Base-by-base conservation (phyloP, 2,888 invertebrate genomes). In the Tenthredo mesomela region DNA sequence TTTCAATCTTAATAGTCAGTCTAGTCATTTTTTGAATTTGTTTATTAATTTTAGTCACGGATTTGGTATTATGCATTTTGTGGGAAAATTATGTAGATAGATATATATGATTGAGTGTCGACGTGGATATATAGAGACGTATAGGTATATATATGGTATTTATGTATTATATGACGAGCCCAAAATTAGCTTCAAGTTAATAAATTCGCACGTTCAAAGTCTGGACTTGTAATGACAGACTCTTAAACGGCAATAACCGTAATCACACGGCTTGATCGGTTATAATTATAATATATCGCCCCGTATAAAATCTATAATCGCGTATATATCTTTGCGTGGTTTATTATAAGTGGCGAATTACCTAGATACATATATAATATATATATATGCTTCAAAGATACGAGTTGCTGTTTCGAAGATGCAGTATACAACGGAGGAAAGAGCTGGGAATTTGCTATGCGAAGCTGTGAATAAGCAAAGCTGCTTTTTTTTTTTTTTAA, bases 151-250 rank as follows among this genome's bases (percentile, higher is more conserved):
- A 33, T 33, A 67, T 33, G 12, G n/a, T n/a, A n/a, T n/a, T n/a
- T 37, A 33, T 33, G 29, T 33, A 33, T 1, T 33, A 70, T 12
- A 70, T 29, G 33, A 29, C 12, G n/a, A 37, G 33, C 6, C 33
- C 6, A 70, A n/a, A 29, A 70, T 21, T 18, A 37, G 4, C 7
- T 37, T 29, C 18, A n/a, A 70, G 70, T n/a, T 37, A 15, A 70
- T 70, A 33, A 70, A 70, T 70, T 70, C 70, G 70, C 70, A 37
- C 33, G 33, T 70, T 37, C 7, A 70, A 70, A 70, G n/a, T 37
- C 70, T 70, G 33, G 33, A 70, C 15, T 25, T 21, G 12, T 70
- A 70, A 70, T 70, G 37, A 37, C 37, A 70, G 70, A 70, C 18
- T 70, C 37, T 70, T 70, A 70, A 9, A 70, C n/a, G 18, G 25